phyloP scores from a whole-genome alignment of 1,140 invertebrate genomes.

The Aphis craccivora region DNA sequence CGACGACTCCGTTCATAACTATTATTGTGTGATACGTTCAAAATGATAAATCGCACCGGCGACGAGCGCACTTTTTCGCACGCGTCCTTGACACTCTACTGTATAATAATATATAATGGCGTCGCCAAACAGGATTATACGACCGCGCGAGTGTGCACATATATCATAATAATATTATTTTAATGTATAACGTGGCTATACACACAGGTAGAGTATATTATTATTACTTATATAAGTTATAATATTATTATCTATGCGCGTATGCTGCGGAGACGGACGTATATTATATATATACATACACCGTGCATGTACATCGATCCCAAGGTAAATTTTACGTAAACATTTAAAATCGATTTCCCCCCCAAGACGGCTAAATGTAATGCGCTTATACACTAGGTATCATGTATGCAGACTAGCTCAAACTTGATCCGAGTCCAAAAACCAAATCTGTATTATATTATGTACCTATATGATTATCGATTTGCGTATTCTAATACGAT shows the following conservation, averaged over 20 bases:
- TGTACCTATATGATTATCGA: neutral
- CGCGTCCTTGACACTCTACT: slow-evolving; percentile 35
- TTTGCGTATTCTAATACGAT: neutral
- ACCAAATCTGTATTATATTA: neutral
- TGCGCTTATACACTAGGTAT: neutral
- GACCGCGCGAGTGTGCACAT: neutral
- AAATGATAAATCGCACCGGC: slow-evolving; percentile 22
- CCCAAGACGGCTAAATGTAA: neutral
- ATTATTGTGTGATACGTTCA: neutral
- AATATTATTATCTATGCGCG: neutral
- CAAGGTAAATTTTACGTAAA: slow-evolving; percentile 41
- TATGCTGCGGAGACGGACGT: neutral
- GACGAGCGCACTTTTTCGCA: neutral
- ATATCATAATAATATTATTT: slow-evolving; percentile 15
- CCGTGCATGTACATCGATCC: neutral
- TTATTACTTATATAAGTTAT: neutral
- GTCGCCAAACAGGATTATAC: slow-evolving; percentile 48
- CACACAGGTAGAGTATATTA: neutral
- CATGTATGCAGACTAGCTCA: neutral
- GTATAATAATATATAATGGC: slow-evolving; percentile 17
- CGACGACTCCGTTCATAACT: neutral
- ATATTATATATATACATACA: neutral
- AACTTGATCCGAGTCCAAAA: slow-evolving; percentile 27
- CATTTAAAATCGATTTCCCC: neutral
- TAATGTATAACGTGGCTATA: neutral